phyloP scores from a whole-genome alignment of 2,797 vertebrate species.

The Mormyrus hasselquistii region DNA sequence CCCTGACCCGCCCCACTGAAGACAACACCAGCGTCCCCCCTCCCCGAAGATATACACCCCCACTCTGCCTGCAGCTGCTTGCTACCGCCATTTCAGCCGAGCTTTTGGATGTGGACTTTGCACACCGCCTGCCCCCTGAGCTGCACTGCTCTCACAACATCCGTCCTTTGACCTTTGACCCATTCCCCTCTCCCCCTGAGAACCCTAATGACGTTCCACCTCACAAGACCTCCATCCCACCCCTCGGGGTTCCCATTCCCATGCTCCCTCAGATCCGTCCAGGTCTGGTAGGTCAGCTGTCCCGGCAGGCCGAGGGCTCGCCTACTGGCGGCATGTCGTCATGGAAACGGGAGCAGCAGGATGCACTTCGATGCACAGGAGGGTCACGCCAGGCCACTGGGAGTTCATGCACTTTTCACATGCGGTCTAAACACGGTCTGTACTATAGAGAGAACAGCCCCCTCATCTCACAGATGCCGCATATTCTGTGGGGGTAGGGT shows the following conservation, averaged over 20 bases:
- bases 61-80: conserved; percentile 23
- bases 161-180: conserved; percentile 18
- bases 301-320: not conserved
- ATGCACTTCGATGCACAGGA: not conserved
- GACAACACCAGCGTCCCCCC: conserved; percentile 34
- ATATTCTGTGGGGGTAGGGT: not conserved
- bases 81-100: not conserved
- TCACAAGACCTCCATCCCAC: not conserved
- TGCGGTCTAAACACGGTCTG: not conserved
- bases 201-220: conserved; percentile 35
- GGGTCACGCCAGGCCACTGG: not conserved
- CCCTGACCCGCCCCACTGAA: conserved; percentile 32
- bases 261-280: not conserved
- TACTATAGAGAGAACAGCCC: not conserved
- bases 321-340: not conserved
- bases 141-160: not conserved
- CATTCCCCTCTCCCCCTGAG: not conserved
- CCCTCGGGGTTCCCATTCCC: not conserved
- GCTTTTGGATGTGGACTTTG: not conserved
- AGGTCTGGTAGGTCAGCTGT: not conserved
- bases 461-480: not conserved
- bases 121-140: not conserved
- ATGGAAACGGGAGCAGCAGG: not conserved
- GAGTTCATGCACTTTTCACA: conserved; percentile 16
- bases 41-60: conserved; percentile 10